Base-by-base conservation (phyloP, 2,888 invertebrate species). In the Allygus modestus region DNA sequence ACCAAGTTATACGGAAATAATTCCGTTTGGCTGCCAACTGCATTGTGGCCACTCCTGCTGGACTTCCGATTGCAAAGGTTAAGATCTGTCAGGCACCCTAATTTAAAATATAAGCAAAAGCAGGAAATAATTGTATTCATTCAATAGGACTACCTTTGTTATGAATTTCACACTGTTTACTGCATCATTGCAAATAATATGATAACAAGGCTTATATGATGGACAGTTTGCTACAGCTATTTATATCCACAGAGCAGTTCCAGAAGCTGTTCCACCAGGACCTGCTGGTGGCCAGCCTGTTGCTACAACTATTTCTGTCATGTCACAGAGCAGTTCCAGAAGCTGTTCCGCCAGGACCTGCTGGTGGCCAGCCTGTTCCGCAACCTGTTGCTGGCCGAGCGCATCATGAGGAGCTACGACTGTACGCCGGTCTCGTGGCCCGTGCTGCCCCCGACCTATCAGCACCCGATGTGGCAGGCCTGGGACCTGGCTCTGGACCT, bases 401-500 rank as follows among this genome's bases (percentile, higher is more conserved):
- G 99, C 87, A 97, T 99, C 87, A 95, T 99, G 93, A 93, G 97
- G 82, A 97, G 97, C 33, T 98, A 98, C 91, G 98, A 99, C 91
- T 99, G 99, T 91, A 97, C 96, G 83, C 99, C 99, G n/a, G 95
- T 98, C 73, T 98, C 98, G 71, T 93, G 94, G 88, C 99, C 99
- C 0, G 94, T 95, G 86, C 92, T 99, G 89, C 99, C 99, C 28
- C 94, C 97, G 28, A 98, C 98, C 84, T 96, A 96, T 89, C 92
- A 96, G 89, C 97, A 97, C 91, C 95, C 96, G 84, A 97, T 97
- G 95, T 97, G 98, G 98, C 82, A 96, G 89, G 97, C 99, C 0
- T 99, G 99, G 99, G 99, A 99, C 91, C 93, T 98, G 89, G 97
- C 98, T 17, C 93, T 99, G 87, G 99, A 99, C 91, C 93, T 98